phyloP scores from a whole-genome alignment of 1,140 invertebrate species.

The Sinonovacula constricta region DNA sequence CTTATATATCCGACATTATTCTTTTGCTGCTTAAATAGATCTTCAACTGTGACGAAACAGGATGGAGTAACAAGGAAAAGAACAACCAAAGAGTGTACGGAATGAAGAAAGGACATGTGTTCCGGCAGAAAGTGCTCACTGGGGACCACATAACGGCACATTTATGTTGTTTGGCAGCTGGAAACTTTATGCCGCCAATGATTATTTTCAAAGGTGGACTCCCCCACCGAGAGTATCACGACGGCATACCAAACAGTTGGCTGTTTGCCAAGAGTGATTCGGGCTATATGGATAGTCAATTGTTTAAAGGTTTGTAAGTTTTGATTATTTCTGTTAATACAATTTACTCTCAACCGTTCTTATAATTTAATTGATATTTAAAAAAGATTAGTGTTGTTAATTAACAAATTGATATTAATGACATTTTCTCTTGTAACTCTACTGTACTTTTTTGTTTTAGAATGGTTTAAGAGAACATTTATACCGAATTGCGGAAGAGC shows the following conservation, averaged over 20 bases:
- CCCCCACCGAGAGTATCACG: background rate
- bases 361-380: background rate
- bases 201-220: background rate
- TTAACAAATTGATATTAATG: background rate
- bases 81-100: background rate
- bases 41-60: conserved; percentile 28
- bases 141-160: background rate
- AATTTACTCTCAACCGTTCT: background rate
- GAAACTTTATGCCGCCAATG: conserved; percentile 3
- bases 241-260: background rate
- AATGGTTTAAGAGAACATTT: background rate
- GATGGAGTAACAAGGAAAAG: conserved; percentile 8
- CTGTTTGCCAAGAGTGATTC: background rate
- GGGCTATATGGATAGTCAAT: background rate
- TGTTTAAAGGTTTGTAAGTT: background rate
- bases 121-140: background rate
- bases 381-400: background rate
- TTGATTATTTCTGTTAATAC: background rate
- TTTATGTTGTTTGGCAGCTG: background rate
- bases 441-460: background rate
- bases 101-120: background rate
- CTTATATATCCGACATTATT: too few species aligned
- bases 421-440: background rate
- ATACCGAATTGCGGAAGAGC: background rate
- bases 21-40: too few species aligned